These are phyloP conservation scores for Dysidea cf. avara DNA, from an alignment of 37 sponge, comb jelly and placozoan genomes.

Conservation along the genomic window DNA sequence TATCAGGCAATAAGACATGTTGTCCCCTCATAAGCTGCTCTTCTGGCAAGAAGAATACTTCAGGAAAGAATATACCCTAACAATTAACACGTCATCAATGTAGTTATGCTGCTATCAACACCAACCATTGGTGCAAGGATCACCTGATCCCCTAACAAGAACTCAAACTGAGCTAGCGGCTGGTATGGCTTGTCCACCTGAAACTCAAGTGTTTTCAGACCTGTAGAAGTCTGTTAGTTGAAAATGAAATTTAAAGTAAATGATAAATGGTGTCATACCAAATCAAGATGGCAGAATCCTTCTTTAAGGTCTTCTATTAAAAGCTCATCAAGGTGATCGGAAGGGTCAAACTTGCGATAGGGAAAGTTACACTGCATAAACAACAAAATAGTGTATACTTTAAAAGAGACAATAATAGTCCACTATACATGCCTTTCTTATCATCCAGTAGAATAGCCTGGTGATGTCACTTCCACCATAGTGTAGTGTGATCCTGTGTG, in stretches of 20 bases:
- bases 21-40: constrained; percentile 54
- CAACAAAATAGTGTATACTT: not conserved
- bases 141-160: constrained; percentile 46
- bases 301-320: constrained; percentile 86
- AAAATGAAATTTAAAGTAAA: not conserved
- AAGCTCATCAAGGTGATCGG: constrained; percentile 60
- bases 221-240: constrained; percentile 14
- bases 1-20: constrained; percentile 24
- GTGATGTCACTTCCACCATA: constrained; percentile 93
- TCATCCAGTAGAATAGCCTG: constrained; percentile 64
- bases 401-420: no score
- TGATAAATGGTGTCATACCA: constrained; percentile 20
- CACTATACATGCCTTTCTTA: constrained; percentile 57
- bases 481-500: constrained; percentile 49
- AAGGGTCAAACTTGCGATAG: constrained; percentile 49
- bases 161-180: constrained; percentile 29
- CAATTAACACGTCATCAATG: no score
- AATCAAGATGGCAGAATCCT: constrained; percentile 77
- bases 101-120: not conserved
- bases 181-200: constrained; percentile 13
- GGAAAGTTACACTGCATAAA: constrained; percentile 69
- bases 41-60: constrained; percentile 54
- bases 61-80: constrained; percentile 57
- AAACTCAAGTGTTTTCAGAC: constrained; percentile 24
- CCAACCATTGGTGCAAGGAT: constrained; percentile 34